Base-by-base conservation (phyloP, 1,140 invertebrate species). In the Megalopta genalis region DNA sequence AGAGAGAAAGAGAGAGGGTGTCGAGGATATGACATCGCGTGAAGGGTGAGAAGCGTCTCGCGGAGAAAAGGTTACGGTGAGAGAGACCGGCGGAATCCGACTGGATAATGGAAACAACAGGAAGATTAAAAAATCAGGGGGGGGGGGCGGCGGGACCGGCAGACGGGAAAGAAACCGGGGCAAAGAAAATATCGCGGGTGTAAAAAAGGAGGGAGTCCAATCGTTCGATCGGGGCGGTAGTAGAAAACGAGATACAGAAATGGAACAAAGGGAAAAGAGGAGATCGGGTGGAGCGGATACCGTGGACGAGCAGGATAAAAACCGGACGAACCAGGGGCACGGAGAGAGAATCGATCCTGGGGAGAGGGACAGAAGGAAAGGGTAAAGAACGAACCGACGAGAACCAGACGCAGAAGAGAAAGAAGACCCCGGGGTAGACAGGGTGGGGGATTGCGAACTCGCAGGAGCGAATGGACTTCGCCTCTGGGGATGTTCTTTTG, bases 401-500 rank as follows among this genome's bases (percentile, higher is more conserved):
- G 66, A 37, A 42, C 25, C 37, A 52, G 71, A 52, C 16, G 23
- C 39, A 67, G 60, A 23, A 32, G 65, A 59, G 14, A 39, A 25
- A 54, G 69, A 42, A 62, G 66, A 63, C 5, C 7, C 5, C 7
- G 7, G 27, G 64, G 37, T 7, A 46, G 21, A 64, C 25, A 12
- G 32, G 25, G 46, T 39, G 57, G 76, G 65, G 70, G 75, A 73
- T 71, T 72, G 84, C 74, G 80, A 80, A 81, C 76, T 81, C 71
- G 83, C 66, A 77, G 66, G 66, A 85, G 84, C 84, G 85, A 86
- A 86, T 86, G 84, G 85, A 86, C 84, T 77, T 85, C 73, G 79
- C 84, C 88, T 86, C 88, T 64, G 77, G 87, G 86, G 87, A 89
- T 89, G 88, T 88, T 88, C 88, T 88, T 89, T 89, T 88, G 88